phyloP scores from a whole-genome alignment of 2,113 vertebrate species.

The Mustelus asterias region DNA sequence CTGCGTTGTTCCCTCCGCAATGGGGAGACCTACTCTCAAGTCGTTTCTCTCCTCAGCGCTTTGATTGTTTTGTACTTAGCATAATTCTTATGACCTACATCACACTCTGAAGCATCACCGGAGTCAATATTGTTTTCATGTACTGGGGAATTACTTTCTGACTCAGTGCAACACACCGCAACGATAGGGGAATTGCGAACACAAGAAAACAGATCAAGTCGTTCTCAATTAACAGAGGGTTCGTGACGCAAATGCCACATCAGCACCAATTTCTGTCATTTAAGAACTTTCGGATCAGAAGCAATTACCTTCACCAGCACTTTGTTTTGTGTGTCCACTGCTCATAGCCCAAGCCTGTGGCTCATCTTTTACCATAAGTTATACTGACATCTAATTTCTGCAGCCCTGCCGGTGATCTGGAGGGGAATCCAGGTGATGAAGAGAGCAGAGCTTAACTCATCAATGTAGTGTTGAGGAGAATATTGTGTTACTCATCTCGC shows the following conservation, averaged over 20 bases:
- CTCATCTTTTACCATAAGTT: conserved; percentile 73
- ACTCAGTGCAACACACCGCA: not conserved
- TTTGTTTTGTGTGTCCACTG: conserved; percentile 66
- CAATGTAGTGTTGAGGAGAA: conserved; percentile 52
- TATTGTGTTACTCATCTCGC: conserved; percentile 43
- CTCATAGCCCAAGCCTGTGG: conserved; percentile 60
- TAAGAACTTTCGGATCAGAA: conserved; percentile 70
- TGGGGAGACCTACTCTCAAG: not conserved
- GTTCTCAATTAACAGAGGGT: conserved; percentile 60
- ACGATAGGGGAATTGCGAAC: not conserved
- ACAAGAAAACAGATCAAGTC: conserved; percentile 46
- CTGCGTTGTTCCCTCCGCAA: no score
- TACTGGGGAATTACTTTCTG: not conserved
- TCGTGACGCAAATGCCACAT: conserved; percentile 72
- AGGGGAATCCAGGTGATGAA: conserved; percentile 62
- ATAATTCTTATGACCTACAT: not conserved
- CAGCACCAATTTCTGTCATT: conserved; percentile 74
- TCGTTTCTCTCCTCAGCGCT: not conserved
- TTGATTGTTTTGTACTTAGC: conserved; percentile 23
- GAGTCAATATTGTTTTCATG: conserved; percentile 15
- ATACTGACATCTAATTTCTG: conserved; percentile 91
- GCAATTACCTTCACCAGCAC: conserved; percentile 73
- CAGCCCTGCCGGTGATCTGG: conserved; percentile 69
- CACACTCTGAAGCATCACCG: not conserved
- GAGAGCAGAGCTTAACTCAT: conserved; percentile 59